These are phyloP conservation scores for Opisthocomus hoazin DNA, from an alignment of 2,113 vertebrate species.

Conservation along the genomic window DNA sequence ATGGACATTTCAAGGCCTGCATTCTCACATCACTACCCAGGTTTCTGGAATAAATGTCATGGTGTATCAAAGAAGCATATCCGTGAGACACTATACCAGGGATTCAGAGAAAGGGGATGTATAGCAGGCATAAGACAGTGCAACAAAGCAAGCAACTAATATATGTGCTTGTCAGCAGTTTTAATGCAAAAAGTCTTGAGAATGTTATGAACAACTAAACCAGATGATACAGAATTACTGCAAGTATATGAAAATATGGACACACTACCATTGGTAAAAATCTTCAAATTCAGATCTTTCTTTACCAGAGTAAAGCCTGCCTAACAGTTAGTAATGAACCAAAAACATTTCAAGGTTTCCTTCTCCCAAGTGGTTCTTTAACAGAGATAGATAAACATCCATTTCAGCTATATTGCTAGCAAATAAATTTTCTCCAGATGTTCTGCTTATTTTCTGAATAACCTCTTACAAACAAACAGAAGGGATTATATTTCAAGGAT, in stretches of 20 bases:
- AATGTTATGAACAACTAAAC: background rate
- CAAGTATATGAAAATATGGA: background rate
- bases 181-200: background rate
- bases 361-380: background rate
- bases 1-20: background rate
- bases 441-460: background rate
- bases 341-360: background rate
- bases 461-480: background rate
- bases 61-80: background rate
- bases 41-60: background rate
- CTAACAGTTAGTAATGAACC: background rate
- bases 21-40: background rate
- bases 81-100: background rate
- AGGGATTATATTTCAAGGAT: background rate
- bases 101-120: background rate
- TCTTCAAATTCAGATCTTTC: background rate
- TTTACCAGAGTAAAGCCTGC: background rate
- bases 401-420: background rate
- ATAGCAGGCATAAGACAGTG: background rate
- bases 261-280: background rate
- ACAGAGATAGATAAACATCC: background rate
- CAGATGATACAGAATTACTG: background rate
- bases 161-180: background rate
- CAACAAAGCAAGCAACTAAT: background rate
- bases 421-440: background rate